These are phyloP conservation scores for Berghia stephanieae DNA, from an alignment of 1,140 invertebrate genomes.

Conservation along the genomic window DNA sequence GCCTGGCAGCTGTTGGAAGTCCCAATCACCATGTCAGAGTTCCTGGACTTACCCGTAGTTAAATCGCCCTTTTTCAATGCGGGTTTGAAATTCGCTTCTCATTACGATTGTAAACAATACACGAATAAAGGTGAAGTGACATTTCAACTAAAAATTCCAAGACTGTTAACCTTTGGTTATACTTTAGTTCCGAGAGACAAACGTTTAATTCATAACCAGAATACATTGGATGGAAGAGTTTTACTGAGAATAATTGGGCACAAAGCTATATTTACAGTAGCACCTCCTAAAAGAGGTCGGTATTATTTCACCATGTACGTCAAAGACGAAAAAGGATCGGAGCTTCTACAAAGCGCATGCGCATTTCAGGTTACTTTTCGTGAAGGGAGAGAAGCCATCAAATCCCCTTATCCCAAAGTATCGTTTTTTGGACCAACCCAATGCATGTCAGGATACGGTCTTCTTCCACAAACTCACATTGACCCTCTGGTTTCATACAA, in stretches of 20 bases:
- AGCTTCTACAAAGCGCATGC: slow-evolving; percentile 62
- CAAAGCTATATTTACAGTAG: slow-evolving; percentile 60
- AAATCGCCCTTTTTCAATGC: slow-evolving; percentile 65
- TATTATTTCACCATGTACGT: slow-evolving; percentile 63
- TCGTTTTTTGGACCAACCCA: slow-evolving; percentile 61
- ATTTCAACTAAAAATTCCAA: slow-evolving; percentile 56
- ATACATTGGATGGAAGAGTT: slow-evolving; percentile 53
- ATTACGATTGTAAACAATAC: slow-evolving; percentile 59
- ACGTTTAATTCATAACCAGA: slow-evolving; percentile 39
- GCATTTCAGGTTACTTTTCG: slow-evolving; percentile 59
- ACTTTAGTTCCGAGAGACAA: slow-evolving; percentile 56
- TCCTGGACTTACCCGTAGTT: slow-evolving; percentile 68
- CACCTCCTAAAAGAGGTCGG: slow-evolving; percentile 57
- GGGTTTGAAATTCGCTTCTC: slow-evolving; percentile 56
- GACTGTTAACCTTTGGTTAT: slow-evolving; percentile 56
- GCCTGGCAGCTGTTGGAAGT: slow-evolving; percentile 71
- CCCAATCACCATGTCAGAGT: slow-evolving; percentile 69
- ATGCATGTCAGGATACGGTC: slow-evolving; percentile 45
- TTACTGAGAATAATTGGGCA: slow-evolving; percentile 59
- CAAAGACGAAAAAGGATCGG: slow-evolving; percentile 60
- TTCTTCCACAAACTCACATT: slow-evolving; percentile 58
- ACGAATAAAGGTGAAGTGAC: slow-evolving; percentile 56
- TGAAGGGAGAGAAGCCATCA: slow-evolving; percentile 52
- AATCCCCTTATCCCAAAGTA: slow-evolving; percentile 56
- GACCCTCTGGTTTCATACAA: slow-evolving; percentile 57